A percentile compares a stretch with the other conserved stretches of the same genome.
phyloP scores from a whole-genome alignment of 1,140 invertebrate species.

The Trypoxylus dichotomus region DNA sequence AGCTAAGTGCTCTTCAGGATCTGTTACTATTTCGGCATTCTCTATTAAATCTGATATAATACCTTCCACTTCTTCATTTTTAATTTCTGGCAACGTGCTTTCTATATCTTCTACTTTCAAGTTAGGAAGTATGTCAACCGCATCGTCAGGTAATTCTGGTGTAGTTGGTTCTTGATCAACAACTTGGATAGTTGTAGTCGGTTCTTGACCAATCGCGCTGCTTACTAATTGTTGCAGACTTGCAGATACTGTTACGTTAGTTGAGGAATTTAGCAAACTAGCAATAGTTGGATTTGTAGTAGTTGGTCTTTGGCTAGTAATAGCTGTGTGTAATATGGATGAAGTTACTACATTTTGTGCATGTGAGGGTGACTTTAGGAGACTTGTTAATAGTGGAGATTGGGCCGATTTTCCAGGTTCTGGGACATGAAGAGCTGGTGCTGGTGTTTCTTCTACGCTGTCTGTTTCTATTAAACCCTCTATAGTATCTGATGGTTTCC shows the following conservation, averaged over 20 bases:
- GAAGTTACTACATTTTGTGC: conserved; percentile 51
- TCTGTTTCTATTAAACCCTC: conserved; percentile 51
- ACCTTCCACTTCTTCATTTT: conserved; percentile 52
- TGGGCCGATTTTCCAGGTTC: conserved; percentile 50
- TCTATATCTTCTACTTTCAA: conserved; percentile 51
- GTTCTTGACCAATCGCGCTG: conserved; percentile 45
- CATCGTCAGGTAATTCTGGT: conserved; percentile 40
- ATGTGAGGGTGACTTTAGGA: conserved; percentile 73
- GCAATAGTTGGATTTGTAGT: conserved; percentile 59
- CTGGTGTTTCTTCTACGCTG: conserved; percentile 42
- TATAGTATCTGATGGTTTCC: conserved; percentile 48
- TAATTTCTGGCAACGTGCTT: conserved; percentile 50
- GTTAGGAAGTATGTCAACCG: conserved; percentile 42
- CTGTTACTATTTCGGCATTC: conserved; percentile 50
- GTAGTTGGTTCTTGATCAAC: conserved; percentile 48
- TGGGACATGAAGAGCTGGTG: conserved; percentile 33
- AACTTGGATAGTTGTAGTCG: conserved; percentile 43
- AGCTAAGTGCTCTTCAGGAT: conserved; percentile 51
- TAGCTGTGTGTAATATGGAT: conserved; percentile 55
- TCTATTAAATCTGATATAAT: conserved; percentile 52
- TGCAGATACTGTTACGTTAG: conserved; percentile 48
- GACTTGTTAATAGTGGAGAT: conserved; percentile 79
- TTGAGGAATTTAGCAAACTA: conserved; percentile 59
- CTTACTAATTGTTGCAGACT: conserved; percentile 56
- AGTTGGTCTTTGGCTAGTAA: conserved; percentile 46